phyloP scores from a whole-genome alignment of 2,113 vertebrate genomes.

The Vidua macroura region DNA sequence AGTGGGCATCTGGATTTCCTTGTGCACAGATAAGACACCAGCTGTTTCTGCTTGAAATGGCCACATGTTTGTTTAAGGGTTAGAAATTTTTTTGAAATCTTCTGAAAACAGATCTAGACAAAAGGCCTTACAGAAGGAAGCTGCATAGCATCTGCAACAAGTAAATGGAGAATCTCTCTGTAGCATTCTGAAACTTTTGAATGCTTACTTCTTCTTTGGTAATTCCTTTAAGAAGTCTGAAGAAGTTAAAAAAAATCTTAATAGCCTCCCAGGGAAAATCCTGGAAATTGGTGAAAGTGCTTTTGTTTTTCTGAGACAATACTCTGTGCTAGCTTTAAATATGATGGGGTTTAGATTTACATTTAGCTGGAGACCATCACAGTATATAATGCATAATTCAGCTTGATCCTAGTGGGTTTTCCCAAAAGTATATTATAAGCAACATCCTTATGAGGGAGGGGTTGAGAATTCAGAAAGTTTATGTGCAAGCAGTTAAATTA shows the following conservation, averaged over 20 bases:
- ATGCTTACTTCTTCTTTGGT: not conserved
- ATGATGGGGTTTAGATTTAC: not conserved
- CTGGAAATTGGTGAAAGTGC: not conserved
- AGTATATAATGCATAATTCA: not conserved
- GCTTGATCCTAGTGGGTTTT: not conserved
- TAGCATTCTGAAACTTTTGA: not conserved
- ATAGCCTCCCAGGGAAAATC: not conserved
- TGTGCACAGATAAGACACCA: not conserved
- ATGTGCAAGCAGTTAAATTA: not conserved
- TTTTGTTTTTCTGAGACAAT: not conserved
- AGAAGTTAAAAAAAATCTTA: not conserved
- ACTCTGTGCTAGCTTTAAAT: not conserved
- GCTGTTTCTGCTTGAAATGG: not conserved
- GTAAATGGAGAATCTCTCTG: not conserved
- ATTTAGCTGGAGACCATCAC: not conserved
- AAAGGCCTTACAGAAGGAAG: not conserved
- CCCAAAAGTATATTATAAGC: not conserved
- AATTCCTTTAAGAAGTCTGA: not conserved
- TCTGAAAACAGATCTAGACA: not conserved
- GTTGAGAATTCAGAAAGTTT: not conserved
- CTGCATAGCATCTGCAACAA: not conserved
- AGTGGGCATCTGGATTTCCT: not conserved
- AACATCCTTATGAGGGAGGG: not conserved
- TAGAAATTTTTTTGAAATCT: not conserved
- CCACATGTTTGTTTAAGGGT: not conserved